Evolutionary conservation across 1,140 invertebrate species (phyloP).

Genomic region (Drosophila rufa): DNA sequence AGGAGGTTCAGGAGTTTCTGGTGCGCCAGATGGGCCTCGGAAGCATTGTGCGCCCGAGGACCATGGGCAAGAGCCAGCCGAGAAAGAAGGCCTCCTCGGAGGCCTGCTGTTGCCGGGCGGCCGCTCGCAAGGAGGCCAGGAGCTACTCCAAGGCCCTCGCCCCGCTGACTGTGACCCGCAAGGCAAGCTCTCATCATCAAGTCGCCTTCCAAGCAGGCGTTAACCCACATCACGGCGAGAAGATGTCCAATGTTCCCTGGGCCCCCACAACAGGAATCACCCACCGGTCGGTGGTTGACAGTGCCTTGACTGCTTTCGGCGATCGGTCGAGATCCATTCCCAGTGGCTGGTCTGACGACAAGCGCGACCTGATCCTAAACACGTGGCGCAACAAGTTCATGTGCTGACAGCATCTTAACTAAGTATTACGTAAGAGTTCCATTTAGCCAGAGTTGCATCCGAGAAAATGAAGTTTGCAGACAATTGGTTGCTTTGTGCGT

Average conservation of each 20-base stretch:
- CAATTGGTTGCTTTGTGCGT: neutral
- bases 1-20: slow-evolving; percentile 40
- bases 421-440: neutral
- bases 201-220: neutral
- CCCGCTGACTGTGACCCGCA: neutral
- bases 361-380: neutral
- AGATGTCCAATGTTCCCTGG: neutral
- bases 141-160: slow-evolving; percentile 19
- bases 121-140: slow-evolving; percentile 28
- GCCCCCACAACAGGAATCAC: slow-evolving; percentile 2
- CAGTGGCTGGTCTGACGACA: neutral
- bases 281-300: neutral
- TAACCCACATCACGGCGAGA: neutral
- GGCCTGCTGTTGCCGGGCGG: neutral
- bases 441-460: neutral
- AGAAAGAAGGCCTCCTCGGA: slow-evolving; percentile 19
- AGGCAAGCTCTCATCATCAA: neutral
- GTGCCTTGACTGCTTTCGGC: neutral
- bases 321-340: neutral
- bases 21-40: slow-evolving; percentile 57
- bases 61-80: neutral
- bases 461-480: neutral
- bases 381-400: slow-evolving; percentile 50
- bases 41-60: slow-evolving; percentile 20
- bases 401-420: slow-evolving; percentile 6